phyloP scores from a whole-genome alignment of 2,888 invertebrate genomes.

The Clepsis dumicolana region DNA sequence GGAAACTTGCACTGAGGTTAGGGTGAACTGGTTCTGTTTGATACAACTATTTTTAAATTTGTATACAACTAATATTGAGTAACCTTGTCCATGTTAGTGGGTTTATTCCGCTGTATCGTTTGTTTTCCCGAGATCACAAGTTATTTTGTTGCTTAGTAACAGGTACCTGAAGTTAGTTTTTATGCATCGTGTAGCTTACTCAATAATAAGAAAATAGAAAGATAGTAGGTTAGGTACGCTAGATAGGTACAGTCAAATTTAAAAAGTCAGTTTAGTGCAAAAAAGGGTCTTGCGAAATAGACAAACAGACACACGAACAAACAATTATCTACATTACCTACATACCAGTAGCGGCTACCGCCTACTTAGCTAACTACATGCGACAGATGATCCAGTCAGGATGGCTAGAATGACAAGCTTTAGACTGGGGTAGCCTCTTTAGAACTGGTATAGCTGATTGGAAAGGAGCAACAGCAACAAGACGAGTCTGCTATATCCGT shows the following conservation, averaged over 20 bases:
- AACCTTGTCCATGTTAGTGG: conserved; percentile 11
- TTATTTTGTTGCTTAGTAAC: conserved; percentile 1
- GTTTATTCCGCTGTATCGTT: conserved; percentile 11
- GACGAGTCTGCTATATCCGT: conserved; percentile 1
- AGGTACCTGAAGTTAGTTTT: neutral
- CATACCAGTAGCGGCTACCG: neutral
- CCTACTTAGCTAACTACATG: neutral
- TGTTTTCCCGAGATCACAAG: neutral
- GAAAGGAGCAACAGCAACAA: neutral
- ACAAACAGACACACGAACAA: no score
- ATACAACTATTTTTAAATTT: conserved; percentile 1
- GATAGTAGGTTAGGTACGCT: neutral
- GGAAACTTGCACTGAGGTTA: neutral
- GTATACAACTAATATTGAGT: neutral
- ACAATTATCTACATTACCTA: no score
- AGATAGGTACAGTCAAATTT: neutral
- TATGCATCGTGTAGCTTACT: neutral
- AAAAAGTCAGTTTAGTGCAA: neutral
- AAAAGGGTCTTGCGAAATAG: neutral
- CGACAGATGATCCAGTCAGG: neutral
- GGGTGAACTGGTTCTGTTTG: conserved; percentile 9
- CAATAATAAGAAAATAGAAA: neutral
- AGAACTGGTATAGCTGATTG: neutral
- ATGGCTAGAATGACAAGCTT: neutral
- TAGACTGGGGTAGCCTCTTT: neutral